Percentiles rank a stretch among this genome's conserved stretches.
Conservation (phyloP, 2,113 vertebrate species). For the Xerus inauris region DNA sequence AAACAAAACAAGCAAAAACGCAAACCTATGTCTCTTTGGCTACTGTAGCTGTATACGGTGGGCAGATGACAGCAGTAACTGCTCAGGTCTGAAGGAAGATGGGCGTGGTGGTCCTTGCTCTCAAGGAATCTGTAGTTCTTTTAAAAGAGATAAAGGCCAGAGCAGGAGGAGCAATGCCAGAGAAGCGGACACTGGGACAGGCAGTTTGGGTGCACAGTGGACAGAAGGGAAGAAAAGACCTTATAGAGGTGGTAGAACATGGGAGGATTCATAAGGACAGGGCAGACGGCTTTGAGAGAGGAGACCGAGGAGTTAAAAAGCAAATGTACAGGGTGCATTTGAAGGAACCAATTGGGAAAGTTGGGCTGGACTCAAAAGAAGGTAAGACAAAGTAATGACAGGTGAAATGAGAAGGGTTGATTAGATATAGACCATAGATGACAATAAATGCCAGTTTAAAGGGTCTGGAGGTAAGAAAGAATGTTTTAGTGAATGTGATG, state of each 20-base stretch:
- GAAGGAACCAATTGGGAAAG: background rate
- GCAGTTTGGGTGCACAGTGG: background rate
- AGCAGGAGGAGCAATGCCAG: background rate
- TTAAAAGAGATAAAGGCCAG: background rate
- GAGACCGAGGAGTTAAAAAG: background rate
- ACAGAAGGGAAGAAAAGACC: background rate
- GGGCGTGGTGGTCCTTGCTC: background rate
- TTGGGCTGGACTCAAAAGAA: background rate
- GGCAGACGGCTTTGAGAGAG: background rate
- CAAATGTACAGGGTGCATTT: background rate
- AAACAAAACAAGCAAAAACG: background rate
- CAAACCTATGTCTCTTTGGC: no score
- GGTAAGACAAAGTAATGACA: background rate
- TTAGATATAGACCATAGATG: background rate
- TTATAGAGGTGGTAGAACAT: background rate
- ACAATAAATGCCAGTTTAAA: background rate
- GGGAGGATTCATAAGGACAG: background rate
- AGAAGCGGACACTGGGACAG: background rate
- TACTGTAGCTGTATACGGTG: background rate
- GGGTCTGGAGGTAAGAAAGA: background rate
- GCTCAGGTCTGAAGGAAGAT: background rate
- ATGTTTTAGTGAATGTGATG: background rate
- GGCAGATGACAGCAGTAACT: background rate
- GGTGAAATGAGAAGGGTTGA: background rate
- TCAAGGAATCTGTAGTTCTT: background rate